Evolutionary conservation across 2,888 invertebrate species (phyloP).

Genomic region (Thera obeliscata): DNA sequence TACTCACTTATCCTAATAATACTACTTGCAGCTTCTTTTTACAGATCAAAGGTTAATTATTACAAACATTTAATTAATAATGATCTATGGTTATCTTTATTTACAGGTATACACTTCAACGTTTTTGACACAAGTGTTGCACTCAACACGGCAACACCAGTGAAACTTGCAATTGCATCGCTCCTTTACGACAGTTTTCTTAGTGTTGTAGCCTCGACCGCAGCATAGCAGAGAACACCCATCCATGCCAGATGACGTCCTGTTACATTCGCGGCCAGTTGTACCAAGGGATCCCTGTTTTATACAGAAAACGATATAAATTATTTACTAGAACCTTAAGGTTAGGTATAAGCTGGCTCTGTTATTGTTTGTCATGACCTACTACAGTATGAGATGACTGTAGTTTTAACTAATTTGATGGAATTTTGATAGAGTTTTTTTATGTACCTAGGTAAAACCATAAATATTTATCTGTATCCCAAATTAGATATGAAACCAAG

Average conservation of each 20-base stretch:
- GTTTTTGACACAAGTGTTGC: constrained; percentile 93
- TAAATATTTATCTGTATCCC: no score
- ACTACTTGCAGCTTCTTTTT: constrained; percentile 7
- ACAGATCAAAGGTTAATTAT: constrained; percentile 82
- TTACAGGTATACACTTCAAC: constrained; percentile 95
- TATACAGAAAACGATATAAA: not conserved
- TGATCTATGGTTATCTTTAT: constrained; percentile 61
- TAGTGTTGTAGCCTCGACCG: constrained; percentile 96
- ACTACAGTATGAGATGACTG: no score
- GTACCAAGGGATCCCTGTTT: constrained; percentile 84
- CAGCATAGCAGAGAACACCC: constrained; percentile 96
- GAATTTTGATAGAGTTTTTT: no score
- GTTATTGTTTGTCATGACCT: no score
- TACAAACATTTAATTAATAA: not conserved
- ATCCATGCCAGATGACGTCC: constrained; percentile 90
- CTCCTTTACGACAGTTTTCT: constrained; percentile 89
- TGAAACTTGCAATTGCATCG: constrained; percentile 97
- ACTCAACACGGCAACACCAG: constrained; percentile 98
- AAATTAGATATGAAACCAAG: no score
- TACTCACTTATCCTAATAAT: constrained; percentile 2
- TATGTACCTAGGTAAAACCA: no score
- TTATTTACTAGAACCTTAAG: not conserved
- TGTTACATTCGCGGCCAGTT: constrained; percentile 88
- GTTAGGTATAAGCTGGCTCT: no score
- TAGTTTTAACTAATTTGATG: no score